Base-by-base conservation (phyloP, 2,797 vertebrate genomes). In the Oophaga sylvatica region DNA sequence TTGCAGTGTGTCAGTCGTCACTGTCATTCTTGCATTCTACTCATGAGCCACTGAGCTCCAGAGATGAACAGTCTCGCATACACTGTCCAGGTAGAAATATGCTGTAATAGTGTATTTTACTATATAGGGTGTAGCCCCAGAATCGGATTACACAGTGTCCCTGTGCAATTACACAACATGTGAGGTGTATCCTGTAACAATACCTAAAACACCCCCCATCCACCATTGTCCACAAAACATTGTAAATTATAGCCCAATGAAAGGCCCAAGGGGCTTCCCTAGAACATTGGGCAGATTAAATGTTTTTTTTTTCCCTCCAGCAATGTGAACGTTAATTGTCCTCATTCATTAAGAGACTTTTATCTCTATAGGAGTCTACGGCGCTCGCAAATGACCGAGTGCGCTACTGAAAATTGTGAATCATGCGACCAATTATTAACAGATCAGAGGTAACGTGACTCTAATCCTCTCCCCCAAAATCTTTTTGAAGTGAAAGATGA, bases 391-490 rank as follows among this genome's bases (percentile, higher is more conserved):
- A 88, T 85, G 77, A 85, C 68, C 76, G 79, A 81, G 45, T 81
- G 77, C 22, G 82, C 87, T 75, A 85, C 83, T 88, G 87, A 85
- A 85, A 41, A 71, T 75, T 88, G 87, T 73, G 85, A 85, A 88
- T 88, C 87, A 88, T 88, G 81, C 63, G 83, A 88, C 67, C 82
- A 88, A 88, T 88, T 88, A 85, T 85, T 85, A 88, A 85, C 77
- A 88, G 87, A 85, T 88, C 87, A 85, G 83, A 85, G 83, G 78
- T 88, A 88, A 76, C 45, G 67, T 84, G 77, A 62, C 83, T 75
- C 83, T 88, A 88, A 88, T 88, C 87, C 68, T n/a, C 65, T 67
- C 78, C 70, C 26, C 60, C 12, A 20, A 2, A 16, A 31, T 88
- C 68, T 85, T 35, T 83, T 76, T 82, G 76, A 88, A 78, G 81